These are phyloP conservation scores for Nibea coibor DNA, from an alignment of 2,113 vertebrate genomes.

Conservation along the genomic window DNA sequence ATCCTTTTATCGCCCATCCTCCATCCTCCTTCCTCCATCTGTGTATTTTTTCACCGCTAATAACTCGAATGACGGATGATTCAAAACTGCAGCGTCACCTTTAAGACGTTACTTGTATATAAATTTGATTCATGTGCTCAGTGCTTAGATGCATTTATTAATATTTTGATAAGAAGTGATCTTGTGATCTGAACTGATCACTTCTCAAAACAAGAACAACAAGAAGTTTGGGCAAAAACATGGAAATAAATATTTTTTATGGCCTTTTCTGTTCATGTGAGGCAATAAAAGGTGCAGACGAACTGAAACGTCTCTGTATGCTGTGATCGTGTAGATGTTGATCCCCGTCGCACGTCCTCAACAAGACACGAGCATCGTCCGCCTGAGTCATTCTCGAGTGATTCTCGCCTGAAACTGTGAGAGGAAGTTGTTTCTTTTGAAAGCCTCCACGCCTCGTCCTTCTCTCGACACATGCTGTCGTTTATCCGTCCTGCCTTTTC, in stretches of 20 bases:
- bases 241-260: neutral
- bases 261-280: neutral
- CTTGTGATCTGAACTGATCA: no score
- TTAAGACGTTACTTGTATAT: neutral
- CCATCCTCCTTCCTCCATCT: conserved; percentile 8
- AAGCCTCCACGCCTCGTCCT: neutral
- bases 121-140: neutral
- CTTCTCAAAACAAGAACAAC: no score
- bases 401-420: neutral
- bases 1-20: conserved; percentile 27
- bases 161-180: no score
- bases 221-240: neutral
- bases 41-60: no score
- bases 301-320: neutral
- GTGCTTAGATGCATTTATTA: neutral
- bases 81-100: neutral
- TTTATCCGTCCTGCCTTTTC: neutral
- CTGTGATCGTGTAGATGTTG: neutral
- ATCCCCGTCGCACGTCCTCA: neutral
- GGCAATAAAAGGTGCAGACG: neutral
- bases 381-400: neutral
- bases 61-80: neutral
- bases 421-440: neutral
- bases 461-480: neutral
- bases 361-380: neutral